Percentiles rank a stretch among this genome's conserved stretches.
These are phyloP conservation scores for Eudemis profundana DNA, from an alignment of 2,888 invertebrate genomes.

Conservation along the genomic window DNA sequence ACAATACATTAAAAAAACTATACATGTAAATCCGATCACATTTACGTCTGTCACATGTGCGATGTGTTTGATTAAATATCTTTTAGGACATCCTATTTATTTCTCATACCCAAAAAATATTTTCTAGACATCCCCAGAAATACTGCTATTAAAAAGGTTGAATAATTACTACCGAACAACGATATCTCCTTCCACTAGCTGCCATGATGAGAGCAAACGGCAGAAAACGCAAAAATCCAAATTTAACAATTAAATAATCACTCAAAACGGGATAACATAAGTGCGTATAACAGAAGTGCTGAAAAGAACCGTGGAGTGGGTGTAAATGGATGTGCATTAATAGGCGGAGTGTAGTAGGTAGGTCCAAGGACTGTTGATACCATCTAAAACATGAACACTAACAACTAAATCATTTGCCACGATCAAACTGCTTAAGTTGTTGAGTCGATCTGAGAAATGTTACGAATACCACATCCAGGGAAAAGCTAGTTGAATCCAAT, in stretches of 20 bases:
- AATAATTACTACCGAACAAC: neutral
- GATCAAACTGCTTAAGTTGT: slow-evolving; percentile 58
- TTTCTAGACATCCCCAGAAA: no score
- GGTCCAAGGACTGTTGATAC: slow-evolving; percentile 73
- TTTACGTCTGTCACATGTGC: no score
- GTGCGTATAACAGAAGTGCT: slow-evolving; percentile 52
- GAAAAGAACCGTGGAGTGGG: slow-evolving; percentile 53
- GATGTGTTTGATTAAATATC: no score
- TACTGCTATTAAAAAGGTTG: neutral
- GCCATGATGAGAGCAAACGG: slow-evolving; percentile 3
- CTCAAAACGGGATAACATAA: slow-evolving; percentile 24
- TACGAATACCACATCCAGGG: neutral
- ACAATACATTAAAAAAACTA: no score
- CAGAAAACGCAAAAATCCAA: slow-evolving; percentile 23
- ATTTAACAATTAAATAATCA: slow-evolving; percentile 37
- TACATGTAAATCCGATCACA: no score
- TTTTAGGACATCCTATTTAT: no score
- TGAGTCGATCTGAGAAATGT: neutral
- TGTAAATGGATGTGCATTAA: slow-evolving; percentile 68
- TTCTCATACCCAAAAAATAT: no score
- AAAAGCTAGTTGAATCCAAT: slow-evolving; percentile 7
- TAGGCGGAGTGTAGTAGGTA: slow-evolving; percentile 72
- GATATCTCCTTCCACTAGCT: neutral
- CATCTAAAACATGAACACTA: slow-evolving; percentile 85
- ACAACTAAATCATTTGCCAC: slow-evolving; percentile 78